Evolutionary conservation across 1,140 invertebrate species (phyloP), one percentile per base, ranked within the genome.

Genomic region (Atta cephalotes): DNA sequence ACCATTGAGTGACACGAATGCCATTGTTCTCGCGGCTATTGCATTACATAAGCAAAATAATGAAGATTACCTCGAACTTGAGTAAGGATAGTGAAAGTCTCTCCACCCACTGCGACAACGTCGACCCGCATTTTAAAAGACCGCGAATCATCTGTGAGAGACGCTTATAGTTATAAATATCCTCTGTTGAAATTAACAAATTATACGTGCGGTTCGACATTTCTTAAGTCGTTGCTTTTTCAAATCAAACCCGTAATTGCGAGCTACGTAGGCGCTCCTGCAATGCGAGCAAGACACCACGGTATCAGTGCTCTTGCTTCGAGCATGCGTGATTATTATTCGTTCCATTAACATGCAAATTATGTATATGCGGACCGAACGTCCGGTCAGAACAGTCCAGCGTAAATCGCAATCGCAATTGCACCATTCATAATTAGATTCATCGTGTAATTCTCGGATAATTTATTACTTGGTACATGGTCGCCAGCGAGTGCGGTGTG

Each of bases 71-170:
- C 25, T 80, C 6, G 10, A 58, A 72, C 58, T 71, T 66, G 39
- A 56, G 76, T 56, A 71, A 90, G 80, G 58, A 9, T 0, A 49
- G 89, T 88, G 89, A 91, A 91, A 91, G 89, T 84, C 35, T 25
- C 39, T 66, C 25, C 39, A 49, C n/a, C 74, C 56, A 53, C 62
- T 74, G 28, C 82, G 31, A 63, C 31, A 35, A 35, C 72, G 80
- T 49, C 80, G 87, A 86, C 87, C 89, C 60, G 71, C 82, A 90
- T 91, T 90, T 88, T 84, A 85, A 82, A 21, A 58, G 80, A 68
- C 72, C 89, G 86, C 82, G 86, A 89, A 90, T 78, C 84, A 2
- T 39, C 56, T 21, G 65, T 53, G 68, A 25, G 68, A 25, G n/a
- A 58, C 28, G 62, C 39, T 90, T 72, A 6, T 35, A 68, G 2